phyloP scores from a whole-genome alignment of 2,113 vertebrate species.

The Polyodon spathula region DNA sequence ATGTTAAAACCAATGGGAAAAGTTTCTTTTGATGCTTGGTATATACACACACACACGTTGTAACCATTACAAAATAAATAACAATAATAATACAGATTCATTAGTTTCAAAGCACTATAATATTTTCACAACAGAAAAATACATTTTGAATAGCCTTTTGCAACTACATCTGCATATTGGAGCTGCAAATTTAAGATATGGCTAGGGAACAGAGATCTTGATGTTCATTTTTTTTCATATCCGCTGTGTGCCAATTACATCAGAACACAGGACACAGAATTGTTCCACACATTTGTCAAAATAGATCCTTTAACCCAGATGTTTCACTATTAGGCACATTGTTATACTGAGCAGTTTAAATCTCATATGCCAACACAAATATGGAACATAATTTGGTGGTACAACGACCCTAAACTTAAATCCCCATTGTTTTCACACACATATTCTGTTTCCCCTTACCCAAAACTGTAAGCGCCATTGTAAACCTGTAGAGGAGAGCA shows the following conservation, averaged over 20 bases:
- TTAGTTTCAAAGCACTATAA: background rate
- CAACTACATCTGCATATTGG: background rate
- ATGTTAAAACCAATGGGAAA: no score
- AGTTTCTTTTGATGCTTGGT: no score
- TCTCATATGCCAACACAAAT: background rate
- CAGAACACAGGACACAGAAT: background rate
- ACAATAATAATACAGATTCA: slow-evolving; percentile 2
- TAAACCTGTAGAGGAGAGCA: slow-evolving; percentile 66
- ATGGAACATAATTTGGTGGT: background rate
- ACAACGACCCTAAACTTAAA: background rate
- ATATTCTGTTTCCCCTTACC: slow-evolving; percentile 54
- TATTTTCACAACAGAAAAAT: no score
- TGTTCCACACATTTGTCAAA: background rate
- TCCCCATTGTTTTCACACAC: no score
- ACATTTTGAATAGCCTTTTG: no score
- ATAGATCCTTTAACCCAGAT: background rate
- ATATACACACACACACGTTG: no score
- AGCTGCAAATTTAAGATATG: background rate
- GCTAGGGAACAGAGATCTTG: background rate
- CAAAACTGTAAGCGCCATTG: slow-evolving; percentile 56
- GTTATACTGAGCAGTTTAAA: background rate
- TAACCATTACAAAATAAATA: no score
- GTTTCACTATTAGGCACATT: background rate
- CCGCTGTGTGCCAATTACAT: background rate
- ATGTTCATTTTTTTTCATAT: background rate